Base-by-base conservation (phyloP, 1,140 invertebrate genomes). In the Planococcus citri region DNA sequence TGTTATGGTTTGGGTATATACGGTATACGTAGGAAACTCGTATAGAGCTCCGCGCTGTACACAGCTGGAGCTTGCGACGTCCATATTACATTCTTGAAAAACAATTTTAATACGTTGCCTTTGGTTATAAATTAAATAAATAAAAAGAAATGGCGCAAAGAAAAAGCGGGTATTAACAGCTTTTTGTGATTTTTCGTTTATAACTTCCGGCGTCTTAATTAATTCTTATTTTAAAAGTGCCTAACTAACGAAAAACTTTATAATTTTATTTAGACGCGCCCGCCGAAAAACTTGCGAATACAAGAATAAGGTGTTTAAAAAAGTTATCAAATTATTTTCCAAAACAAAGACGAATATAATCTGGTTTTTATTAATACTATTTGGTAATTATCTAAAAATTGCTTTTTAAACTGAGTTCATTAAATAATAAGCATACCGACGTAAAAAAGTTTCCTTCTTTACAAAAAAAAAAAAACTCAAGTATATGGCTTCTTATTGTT, bases 281-380 rank as follows among this genome's bases (percentile, higher is more conserved):
- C 41, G n/a, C 41, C 41, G 29, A 51, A 51, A 51, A 51, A 51
- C 41, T 51, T 17, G 41, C 41, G 41, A 51, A 51, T 51, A 51
- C 41, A 51, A 51, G 41, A 51, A 51, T 51, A 51, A 51, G 41
- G 41, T 51, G 41, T 51, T 51, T 51, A 17, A 51, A 51, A 51
- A 51, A 51, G 41, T 51, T 51, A 51, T 51, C 41, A 51, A 51
- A 51, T 51, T 51, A 51, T 51, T 51, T 51, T 20, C 6, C 12
- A 33, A 33, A 51, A 51, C 41, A 51, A 51, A 51, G 41, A 51
- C 41, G 41, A 51, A 51, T 9, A 51, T 51, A 51, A 51, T 51
- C 41, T 51, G 41, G 41, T 51, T 51, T 51, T 51, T 51, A 51
- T 51, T 51, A 51, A 51, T 51, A 51, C 41, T 51, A 51, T 51